phyloP scores from a whole-genome alignment of 2,113 vertebrate species.

The Mormyrus lacerda region DNA sequence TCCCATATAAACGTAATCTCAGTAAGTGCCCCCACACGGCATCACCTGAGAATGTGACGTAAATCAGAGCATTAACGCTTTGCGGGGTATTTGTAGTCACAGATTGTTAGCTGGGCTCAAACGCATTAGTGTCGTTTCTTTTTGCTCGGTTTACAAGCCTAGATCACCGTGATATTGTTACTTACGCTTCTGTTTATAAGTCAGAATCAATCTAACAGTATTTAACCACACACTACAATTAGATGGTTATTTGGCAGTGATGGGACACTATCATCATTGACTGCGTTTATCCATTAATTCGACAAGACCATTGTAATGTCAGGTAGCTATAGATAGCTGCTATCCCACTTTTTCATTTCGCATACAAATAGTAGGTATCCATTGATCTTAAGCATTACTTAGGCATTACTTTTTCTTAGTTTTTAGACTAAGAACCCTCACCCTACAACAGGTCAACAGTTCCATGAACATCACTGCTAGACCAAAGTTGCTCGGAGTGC shows the following conservation, averaged over 20 bases:
- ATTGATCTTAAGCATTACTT: neutral
- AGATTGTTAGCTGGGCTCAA: neutral
- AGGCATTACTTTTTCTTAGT: neutral
- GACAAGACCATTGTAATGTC: neutral
- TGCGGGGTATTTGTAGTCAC: neutral
- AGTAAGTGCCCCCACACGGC: neutral
- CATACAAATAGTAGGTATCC: neutral
- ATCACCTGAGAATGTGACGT: neutral
- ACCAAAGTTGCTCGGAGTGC: neutral
- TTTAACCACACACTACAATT: neutral
- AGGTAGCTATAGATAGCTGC: neutral
- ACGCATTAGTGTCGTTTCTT: neutral
- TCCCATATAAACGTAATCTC: neutral
- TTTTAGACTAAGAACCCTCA: neutral
- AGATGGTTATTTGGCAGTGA: neutral
- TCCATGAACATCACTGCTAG: neutral
- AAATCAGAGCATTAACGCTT: neutral
- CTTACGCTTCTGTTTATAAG: neutral
- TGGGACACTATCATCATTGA: neutral
- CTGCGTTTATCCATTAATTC: neutral
- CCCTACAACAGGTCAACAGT: no score
- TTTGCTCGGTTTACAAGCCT: neutral
- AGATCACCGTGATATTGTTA: neutral
- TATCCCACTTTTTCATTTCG: neutral
- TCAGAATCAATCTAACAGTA: neutral